Evolutionary conservation across 2,113 vertebrate genomes (phyloP), one percentile per base, ranked within the genome.

Genomic region (Gavialis gangeticus): DNA sequence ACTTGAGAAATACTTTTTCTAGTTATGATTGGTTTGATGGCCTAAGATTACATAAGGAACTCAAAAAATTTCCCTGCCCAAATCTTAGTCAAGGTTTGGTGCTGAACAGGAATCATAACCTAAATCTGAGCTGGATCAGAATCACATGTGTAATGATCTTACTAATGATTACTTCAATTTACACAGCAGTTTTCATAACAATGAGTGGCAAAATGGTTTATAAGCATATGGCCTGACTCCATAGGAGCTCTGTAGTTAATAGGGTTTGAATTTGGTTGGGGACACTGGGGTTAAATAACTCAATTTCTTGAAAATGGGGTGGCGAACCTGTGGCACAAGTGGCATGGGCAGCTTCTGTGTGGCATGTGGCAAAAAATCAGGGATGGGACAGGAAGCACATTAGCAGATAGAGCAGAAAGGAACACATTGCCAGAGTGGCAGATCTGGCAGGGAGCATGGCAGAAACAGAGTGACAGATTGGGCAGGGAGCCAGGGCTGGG

Each of bases 141-240:
- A 71, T 46, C 87, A 82, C 77, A 12, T 95, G 83, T 92, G 84
- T 85, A 69, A 84, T 85, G 91, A 84, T 92, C 95, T 79, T 87
- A 91, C 89, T 95, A 95, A 94, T 92, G 34, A 71, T 37, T 96
- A 92, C 92, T 93, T 91, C 86, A 85, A 89, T 84, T 95, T 97
- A 84, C 91, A 85, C 89, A 88, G 79, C 78, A 71, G 79, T 92
- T 95, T 93, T 88, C 82, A 91, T 96, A 88, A 16, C 0, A 1
- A 80, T 87, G 92, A 88, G 87, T 95, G 94, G 93, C 94, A 69
- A 59, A 71, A 86, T 87, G 93, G 93, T 96, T 97, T 96, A 95
- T 90, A 89, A 97, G 93, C 95, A 96, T 6, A 71, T 94, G 88
- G 87, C 89, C 73, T 18, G 82, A 95, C 89, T 96, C 89, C 92